Evolutionary conservation across 1,140 invertebrate species (phyloP).

Genomic region (Reticulitermes speratus): DNA sequence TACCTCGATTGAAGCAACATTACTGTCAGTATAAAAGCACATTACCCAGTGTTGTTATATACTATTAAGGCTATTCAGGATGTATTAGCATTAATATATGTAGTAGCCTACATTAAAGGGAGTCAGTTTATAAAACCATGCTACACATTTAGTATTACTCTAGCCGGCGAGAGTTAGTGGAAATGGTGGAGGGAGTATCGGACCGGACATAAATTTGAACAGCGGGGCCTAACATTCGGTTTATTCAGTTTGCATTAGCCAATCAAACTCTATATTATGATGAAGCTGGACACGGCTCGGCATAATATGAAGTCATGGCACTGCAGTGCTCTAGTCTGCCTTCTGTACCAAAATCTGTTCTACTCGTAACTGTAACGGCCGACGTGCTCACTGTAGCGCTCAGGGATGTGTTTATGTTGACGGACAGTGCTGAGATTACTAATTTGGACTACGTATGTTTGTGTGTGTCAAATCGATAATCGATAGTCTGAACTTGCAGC

Average conservation of each 20-base stretch:
- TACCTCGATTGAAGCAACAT: slow-evolving; percentile 26
- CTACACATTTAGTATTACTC: neutral
- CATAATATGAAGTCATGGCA: neutral
- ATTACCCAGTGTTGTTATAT: slow-evolving; percentile 24
- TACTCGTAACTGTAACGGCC: neutral
- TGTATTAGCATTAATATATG: slow-evolving; percentile 27
- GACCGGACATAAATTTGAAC: neutral
- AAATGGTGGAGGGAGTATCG: neutral
- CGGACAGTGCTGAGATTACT: too few species aligned
- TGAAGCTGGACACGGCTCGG: neutral
- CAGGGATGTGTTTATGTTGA: neutral
- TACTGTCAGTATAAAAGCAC: slow-evolving; percentile 25
- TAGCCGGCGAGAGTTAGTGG: too few species aligned
- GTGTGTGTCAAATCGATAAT: too few species aligned
- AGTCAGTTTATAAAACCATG: slow-evolving; percentile 17
- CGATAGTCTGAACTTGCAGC: too few species aligned
- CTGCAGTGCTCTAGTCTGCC: neutral
- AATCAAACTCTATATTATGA: slow-evolving; percentile 3
- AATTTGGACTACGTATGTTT: too few species aligned
- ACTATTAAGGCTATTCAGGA: slow-evolving; percentile 26
- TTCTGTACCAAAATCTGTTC: neutral
- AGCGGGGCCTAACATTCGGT: neutral
- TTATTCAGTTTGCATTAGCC: neutral
- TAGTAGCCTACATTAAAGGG: slow-evolving; percentile 5
- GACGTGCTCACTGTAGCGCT: neutral